A percentile compares a stretch with the other conserved stretches of the same genome.
These are phyloP conservation scores for Ennomos quercinarius DNA, from an alignment of 2,888 invertebrate genomes.

Conservation along the genomic window DNA sequence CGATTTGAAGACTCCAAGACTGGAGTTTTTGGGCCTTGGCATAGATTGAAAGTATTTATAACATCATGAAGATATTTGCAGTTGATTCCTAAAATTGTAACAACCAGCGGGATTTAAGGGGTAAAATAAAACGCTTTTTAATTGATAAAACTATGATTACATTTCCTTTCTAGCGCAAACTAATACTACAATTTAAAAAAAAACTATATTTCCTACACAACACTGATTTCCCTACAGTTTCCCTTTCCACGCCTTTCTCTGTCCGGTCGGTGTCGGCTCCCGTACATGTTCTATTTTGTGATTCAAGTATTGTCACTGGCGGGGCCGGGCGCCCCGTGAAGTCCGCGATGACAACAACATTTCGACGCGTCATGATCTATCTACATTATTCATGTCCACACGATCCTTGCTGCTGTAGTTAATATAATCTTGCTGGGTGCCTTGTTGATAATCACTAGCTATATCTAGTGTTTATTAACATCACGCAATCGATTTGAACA, in stretches of 20 bases:
- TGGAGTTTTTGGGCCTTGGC: too few species aligned
- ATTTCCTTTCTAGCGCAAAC: too few species aligned
- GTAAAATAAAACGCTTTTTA: too few species aligned
- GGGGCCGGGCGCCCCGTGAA: conserved; percentile 29
- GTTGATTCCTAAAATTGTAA: too few species aligned
- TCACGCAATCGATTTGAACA: too few species aligned
- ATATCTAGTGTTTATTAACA: background rate
- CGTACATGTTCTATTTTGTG: conserved; percentile 43
- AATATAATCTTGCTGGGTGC: conserved; percentile 1
- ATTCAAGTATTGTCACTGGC: conserved; percentile 45
- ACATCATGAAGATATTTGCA: too few species aligned
- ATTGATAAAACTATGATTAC: too few species aligned
- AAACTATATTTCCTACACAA: background rate
- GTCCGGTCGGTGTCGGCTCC: conserved; percentile 37
- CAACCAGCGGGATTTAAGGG: too few species aligned
- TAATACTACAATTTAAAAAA: too few species aligned
- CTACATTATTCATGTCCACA: conserved; percentile 48
- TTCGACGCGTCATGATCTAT: conserved; percentile 37
- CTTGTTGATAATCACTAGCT: background rate
- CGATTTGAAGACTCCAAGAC: too few species aligned
- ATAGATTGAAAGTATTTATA: too few species aligned
- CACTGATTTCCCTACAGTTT: background rate
- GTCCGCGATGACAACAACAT: conserved; percentile 25
- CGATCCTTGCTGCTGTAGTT: conserved; percentile 4
- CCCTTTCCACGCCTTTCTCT: conserved; percentile 19